Percentiles rank a stretch among this genome's conserved stretches.
These are phyloP conservation scores for Micrastur ruficollis DNA, from an alignment of 2,797 vertebrate genomes.

Conservation along the genomic window DNA sequence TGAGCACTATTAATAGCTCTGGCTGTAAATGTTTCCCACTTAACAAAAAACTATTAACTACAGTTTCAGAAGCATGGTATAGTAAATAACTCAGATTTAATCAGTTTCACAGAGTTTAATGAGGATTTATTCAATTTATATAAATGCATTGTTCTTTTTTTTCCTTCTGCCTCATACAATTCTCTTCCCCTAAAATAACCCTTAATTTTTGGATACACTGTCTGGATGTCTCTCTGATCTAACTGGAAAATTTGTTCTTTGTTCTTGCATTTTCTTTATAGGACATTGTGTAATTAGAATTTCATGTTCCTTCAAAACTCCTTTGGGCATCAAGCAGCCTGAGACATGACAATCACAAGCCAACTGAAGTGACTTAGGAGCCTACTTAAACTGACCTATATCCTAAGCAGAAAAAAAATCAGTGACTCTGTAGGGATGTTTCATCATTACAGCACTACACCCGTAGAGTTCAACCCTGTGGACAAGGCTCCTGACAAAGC, in stretches of 20 bases:
- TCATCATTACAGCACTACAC: not conserved
- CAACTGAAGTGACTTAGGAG: not conserved
- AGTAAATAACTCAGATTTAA: slow-evolving; percentile 9
- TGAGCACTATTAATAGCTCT: not conserved
- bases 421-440: not conserved
- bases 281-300: not conserved
- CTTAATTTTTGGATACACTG: not conserved
- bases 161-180: not conserved
- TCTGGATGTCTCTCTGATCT: not conserved
- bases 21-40: not conserved
- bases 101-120: not conserved
- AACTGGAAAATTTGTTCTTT: not conserved
- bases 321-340: not conserved
- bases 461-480: fast-evolving
- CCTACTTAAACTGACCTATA: not conserved
- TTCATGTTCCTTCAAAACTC: not conserved
- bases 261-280: not conserved
- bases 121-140: not conserved
- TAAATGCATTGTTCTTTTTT: not conserved
- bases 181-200: not conserved
- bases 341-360: not conserved
- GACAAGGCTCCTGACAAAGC: not conserved
- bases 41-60: not conserved
- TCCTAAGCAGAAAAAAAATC: not conserved
- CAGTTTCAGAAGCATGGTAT: not conserved